phyloP scores from a whole-genome alignment of 2,797 vertebrate species.

The Notolabrus celidotus region DNA sequence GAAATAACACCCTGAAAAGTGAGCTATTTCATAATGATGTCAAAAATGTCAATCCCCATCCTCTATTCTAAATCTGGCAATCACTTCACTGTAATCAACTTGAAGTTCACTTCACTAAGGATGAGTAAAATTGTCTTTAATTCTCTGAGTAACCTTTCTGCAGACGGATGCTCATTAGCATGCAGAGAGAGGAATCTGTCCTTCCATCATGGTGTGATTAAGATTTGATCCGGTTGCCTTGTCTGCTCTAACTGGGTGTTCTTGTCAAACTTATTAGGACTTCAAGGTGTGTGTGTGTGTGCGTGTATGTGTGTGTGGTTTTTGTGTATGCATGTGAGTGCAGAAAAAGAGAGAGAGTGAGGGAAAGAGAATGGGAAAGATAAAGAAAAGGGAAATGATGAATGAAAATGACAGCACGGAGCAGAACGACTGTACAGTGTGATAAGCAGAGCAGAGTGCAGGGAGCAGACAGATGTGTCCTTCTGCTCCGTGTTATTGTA shows the following conservation, averaged over 20 bases:
- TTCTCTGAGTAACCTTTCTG: constrained; percentile 30
- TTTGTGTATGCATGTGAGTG: background rate
- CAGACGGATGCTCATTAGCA: constrained; percentile 34
- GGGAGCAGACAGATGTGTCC: background rate
- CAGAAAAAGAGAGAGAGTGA: background rate
- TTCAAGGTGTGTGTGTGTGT: constrained; percentile 14
- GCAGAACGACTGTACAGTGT: background rate
- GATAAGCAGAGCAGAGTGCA: constrained; percentile 29
- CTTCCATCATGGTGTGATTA: constrained; percentile 54
- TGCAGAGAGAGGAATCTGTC: constrained; percentile 41
- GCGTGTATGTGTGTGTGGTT: background rate
- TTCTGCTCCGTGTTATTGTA: constrained; percentile 4
- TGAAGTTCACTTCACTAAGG: constrained; percentile 7
- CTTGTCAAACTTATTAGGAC: constrained; percentile 50
- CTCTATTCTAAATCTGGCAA: background rate
- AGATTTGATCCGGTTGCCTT: constrained; percentile 57
- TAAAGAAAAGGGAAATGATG: constrained; percentile 13
- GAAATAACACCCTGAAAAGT: no score
- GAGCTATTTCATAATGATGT: background rate
- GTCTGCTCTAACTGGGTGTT: constrained; percentile 51
- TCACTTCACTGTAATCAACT: background rate
- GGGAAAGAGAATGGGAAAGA: background rate
- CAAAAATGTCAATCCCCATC: background rate
- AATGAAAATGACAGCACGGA: constrained; percentile 24
- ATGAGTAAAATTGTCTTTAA: constrained; percentile 22